Percentiles rank a stretch among this genome's conserved stretches.
phyloP scores from a whole-genome alignment of 2,888 invertebrate species.

The Luperina nickerlii region DNA sequence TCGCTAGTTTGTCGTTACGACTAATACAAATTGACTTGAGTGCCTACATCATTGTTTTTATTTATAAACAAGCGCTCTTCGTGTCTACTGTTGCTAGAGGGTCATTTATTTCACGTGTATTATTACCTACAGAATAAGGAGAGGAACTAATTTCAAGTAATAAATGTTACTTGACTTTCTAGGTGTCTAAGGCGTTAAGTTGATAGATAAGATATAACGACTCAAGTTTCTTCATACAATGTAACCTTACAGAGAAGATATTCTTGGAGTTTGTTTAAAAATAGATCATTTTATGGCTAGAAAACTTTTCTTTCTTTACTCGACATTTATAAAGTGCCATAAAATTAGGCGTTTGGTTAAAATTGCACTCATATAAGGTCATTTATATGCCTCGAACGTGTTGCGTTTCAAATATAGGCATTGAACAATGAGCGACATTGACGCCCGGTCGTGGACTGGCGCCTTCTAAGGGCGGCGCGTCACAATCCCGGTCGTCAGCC shows the following conservation, averaged over 20 bases:
- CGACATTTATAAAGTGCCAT: constrained; percentile 31
- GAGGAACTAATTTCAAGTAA: constrained; percentile 33
- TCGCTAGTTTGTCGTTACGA: constrained; percentile 65
- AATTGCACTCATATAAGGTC: constrained; percentile 53
- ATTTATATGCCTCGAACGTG: constrained; percentile 67
- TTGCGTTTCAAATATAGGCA: constrained; percentile 77
- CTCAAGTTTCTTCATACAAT: constrained; percentile 30
- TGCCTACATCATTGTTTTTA: constrained; percentile 48
- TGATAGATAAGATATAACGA: constrained; percentile 29
- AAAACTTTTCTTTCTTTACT: constrained; percentile 23
- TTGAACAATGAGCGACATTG: constrained; percentile 81
- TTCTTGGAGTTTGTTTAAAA: constrained; percentile 30
- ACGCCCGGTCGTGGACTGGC: constrained; percentile 74
- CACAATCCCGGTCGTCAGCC: constrained; percentile 70
- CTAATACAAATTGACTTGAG: constrained; percentile 69
- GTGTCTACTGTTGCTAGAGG: constrained; percentile 27
- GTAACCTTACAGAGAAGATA: constrained; percentile 16
- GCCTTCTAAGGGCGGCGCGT: constrained; percentile 77
- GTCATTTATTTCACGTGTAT: constrained; percentile 43
- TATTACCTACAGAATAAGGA: constrained; percentile 25
- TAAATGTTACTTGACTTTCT: constrained; percentile 29
- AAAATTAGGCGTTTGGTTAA: constrained; percentile 48
- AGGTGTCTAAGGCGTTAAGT: constrained; percentile 18
- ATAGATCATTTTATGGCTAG: constrained; percentile 31
- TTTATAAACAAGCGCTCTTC: constrained; percentile 43